phyloP scores from a whole-genome alignment of 37 sponge, comb jelly and placozoan genomes.

The Ianthella basta region DNA sequence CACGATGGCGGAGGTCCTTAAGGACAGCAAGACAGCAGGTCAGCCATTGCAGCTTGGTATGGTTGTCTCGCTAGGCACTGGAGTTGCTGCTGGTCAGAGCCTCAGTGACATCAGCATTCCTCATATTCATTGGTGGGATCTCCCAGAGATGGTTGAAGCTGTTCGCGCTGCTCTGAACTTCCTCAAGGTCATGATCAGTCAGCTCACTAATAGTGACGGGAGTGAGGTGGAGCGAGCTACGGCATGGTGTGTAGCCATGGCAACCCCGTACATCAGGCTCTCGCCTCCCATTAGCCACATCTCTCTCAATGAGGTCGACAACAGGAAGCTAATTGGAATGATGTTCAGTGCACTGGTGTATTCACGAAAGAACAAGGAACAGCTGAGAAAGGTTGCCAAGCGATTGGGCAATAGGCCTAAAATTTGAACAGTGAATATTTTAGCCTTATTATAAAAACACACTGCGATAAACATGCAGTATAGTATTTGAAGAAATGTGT shows the following conservation, averaged over 20 bases:
- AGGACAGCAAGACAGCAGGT: constrained; percentile 2
- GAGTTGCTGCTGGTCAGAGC: neutral
- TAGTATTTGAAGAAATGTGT: too few species aligned
- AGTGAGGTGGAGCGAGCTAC: constrained; percentile 37
- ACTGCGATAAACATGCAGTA: too few species aligned
- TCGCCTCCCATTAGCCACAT: constrained; percentile 27
- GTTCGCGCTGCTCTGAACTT: constrained; percentile 6
- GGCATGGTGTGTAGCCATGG: constrained; percentile 47
- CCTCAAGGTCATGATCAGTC: constrained; percentile 26
- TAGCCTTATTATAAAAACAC: too few species aligned
- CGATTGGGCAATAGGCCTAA: too few species aligned
- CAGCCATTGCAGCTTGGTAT: constrained; percentile 21
- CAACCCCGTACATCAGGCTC: constrained; percentile 39
- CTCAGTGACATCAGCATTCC: constrained; percentile 2
- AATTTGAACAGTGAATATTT: too few species aligned
- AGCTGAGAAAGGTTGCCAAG: constrained; percentile 28
- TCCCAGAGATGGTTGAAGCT: neutral
- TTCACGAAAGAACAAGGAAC: neutral
- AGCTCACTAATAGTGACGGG: constrained; percentile 42
- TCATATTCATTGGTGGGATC: neutral
- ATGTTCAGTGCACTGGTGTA: constrained; percentile 33
- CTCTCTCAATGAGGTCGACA: constrained; percentile 25
- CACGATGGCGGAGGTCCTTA: constrained; percentile 52
- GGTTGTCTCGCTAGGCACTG: constrained; percentile 45
- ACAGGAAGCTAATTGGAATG: constrained; percentile 26